Percentiles rank a stretch among this genome's conserved stretches.
These are phyloP conservation scores for Tetheella fluctuosa DNA, from an alignment of 2,888 invertebrate species.

Conservation along the genomic window DNA sequence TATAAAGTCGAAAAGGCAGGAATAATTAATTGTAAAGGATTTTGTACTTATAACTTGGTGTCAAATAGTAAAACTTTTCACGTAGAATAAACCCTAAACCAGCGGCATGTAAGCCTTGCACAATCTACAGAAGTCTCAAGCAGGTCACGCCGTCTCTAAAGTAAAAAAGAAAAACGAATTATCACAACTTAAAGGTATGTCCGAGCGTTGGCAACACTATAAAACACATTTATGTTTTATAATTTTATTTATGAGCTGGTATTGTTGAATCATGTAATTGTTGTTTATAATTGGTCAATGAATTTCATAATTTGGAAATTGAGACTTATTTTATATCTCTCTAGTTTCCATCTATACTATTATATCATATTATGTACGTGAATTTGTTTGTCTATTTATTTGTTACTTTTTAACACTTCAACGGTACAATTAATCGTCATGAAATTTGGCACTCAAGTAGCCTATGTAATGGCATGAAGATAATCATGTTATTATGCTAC, in stretches of 20 bases:
- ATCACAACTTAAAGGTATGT: constrained; percentile 52
- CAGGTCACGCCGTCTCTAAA: constrained; percentile 57
- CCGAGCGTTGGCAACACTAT: constrained; percentile 11
- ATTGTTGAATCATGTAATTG: background rate
- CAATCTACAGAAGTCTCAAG: constrained; percentile 47
- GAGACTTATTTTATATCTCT: background rate
- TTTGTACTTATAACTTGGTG: no score
- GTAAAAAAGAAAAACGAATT: constrained; percentile 46
- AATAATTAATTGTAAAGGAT: no score
- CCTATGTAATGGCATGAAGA: no score
- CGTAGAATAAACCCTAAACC: background rate
- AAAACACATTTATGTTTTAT: constrained; percentile 10
- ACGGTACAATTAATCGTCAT: no score
- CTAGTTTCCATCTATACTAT: no score
- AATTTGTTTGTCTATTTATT: no score
- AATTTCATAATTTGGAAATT: background rate
- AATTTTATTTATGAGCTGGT: background rate
- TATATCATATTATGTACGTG: no score
- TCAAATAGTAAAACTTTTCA: no score
- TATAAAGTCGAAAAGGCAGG: no score
- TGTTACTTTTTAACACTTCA: no score
- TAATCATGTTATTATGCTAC: no score
- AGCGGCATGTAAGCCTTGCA: constrained; percentile 42
- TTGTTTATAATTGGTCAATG: background rate
- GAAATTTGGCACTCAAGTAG: no score